Conservation (phyloP, 2,113 vertebrate genomes). For the Engystomops pustulosus region DNA sequence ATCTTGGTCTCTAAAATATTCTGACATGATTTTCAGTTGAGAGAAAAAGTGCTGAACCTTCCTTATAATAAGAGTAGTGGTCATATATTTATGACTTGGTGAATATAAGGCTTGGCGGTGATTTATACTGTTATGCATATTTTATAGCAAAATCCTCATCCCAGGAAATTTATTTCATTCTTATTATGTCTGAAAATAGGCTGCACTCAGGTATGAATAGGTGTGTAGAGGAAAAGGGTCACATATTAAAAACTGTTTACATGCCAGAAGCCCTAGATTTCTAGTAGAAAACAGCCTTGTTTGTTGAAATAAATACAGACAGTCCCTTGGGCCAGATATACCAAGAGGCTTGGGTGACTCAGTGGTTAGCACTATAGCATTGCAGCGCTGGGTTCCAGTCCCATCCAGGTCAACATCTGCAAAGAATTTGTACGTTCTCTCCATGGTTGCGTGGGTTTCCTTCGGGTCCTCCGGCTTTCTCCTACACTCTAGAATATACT, state of each 20-base stretch:
- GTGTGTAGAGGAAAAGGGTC: not conserved
- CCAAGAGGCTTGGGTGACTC: too few relatives aligned
- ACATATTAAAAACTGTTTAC: not conserved
- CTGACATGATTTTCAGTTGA: not conserved
- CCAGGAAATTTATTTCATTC: not conserved
- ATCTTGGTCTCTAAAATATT: not conserved
- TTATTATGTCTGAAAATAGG: not conserved
- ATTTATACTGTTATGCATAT: constrained; percentile 25
- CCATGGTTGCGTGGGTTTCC: too few relatives aligned
- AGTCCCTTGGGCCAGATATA: too few relatives aligned
- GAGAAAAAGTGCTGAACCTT: not conserved
- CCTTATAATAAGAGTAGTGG: not conserved
- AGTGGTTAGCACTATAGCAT: too few relatives aligned
- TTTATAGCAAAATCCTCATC: not conserved
- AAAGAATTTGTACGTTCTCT: too few relatives aligned
- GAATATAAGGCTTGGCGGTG: not conserved
- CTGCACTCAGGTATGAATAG: not conserved
- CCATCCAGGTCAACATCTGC: too few relatives aligned
- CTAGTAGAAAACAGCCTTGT: not conserved
- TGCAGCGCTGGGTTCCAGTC: too few relatives aligned
- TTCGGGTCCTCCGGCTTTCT: too few relatives aligned
- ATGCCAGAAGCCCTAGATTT: not conserved
- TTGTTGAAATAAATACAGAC: too few relatives aligned
- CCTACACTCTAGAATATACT: too few relatives aligned
- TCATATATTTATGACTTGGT: constrained; percentile 8